A percentile compares a stretch with the other conserved stretches of the same genome.
Conservation (phyloP, 2,888 invertebrate species). For the Volucella bombylans region DNA sequence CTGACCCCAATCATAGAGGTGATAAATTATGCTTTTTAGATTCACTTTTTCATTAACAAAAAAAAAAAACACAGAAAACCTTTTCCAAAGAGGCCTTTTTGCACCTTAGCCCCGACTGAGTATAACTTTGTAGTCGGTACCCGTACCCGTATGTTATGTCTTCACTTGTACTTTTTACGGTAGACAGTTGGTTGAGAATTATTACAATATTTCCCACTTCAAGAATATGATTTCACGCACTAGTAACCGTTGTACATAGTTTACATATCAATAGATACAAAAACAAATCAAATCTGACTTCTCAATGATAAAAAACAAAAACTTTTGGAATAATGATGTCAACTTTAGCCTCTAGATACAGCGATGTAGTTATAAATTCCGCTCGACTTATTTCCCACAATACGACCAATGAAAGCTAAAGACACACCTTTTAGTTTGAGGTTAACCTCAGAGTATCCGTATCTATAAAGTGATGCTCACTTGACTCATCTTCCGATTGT, state of each 20-base stretch:
- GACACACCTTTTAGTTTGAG: constrained; percentile 50
- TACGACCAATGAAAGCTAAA: constrained; percentile 6
- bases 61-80: background rate
- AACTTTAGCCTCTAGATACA: constrained; percentile 46
- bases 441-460: background rate
- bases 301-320: constrained; percentile 40
- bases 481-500: constrained; percentile 48
- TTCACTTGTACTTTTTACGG: constrained; percentile 51
- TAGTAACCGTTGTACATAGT: constrained; percentile 33
- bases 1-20: constrained; percentile 80
- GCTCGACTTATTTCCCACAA: constrained; percentile 60
- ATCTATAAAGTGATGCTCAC: constrained; percentile 34
- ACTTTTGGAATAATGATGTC: constrained; percentile 57
- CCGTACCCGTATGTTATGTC: background rate
- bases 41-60: constrained; percentile 39
- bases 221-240: constrained; percentile 71
- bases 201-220: constrained; percentile 55
- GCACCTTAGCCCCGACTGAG: constrained; percentile 19
- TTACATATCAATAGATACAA: constrained; percentile 47
- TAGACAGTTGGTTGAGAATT: constrained; percentile 32
- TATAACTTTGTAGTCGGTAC: background rate
- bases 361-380: constrained; percentile 55
- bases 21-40: constrained; percentile 64
- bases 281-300: constrained; percentile 41
- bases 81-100: constrained; percentile 5